Percentiles rank a stretch among this genome's conserved stretches.
phyloP scores from a whole-genome alignment of 2,888 invertebrate species.

The Antitype chi region DNA sequence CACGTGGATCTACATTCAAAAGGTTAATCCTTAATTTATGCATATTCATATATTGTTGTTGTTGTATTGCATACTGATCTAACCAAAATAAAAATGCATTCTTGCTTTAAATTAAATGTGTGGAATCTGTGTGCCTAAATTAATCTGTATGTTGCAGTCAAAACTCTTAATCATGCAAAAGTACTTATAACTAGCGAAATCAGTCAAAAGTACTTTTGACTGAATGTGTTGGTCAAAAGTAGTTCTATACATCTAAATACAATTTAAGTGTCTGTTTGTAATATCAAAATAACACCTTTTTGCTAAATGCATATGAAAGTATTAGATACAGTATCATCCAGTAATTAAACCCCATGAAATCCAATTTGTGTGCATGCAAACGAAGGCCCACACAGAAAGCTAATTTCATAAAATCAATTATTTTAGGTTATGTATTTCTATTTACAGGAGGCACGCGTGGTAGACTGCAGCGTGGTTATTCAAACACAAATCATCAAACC shows the following conservation, averaged over 20 bases:
- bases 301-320: not conserved
- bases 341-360: not conserved
- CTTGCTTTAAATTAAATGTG: not conserved
- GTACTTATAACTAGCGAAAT: too few species aligned
- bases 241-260: too few species aligned
- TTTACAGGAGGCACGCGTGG: constrained; percentile 79
- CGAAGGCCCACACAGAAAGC: too few species aligned
- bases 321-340: not conserved
- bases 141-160: not conserved
- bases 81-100: not conserved
- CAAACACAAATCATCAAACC: constrained; percentile 75
- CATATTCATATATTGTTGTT: not conserved
- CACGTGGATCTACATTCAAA: too few species aligned
- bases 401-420: not conserved
- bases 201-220: too few species aligned
- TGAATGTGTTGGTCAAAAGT: too few species aligned
- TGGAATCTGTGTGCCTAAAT: not conserved
- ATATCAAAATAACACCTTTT: too few species aligned
- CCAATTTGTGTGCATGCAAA: too few species aligned
- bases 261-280: not conserved
- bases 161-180: too few species aligned
- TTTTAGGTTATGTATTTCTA: constrained; percentile 2
- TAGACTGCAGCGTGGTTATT: constrained; percentile 78
- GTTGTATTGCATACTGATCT: not conserved
- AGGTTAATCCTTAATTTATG: not conserved